phyloP scores from a whole-genome alignment of 1,140 invertebrate genomes.

The Camponotus vicinus region DNA sequence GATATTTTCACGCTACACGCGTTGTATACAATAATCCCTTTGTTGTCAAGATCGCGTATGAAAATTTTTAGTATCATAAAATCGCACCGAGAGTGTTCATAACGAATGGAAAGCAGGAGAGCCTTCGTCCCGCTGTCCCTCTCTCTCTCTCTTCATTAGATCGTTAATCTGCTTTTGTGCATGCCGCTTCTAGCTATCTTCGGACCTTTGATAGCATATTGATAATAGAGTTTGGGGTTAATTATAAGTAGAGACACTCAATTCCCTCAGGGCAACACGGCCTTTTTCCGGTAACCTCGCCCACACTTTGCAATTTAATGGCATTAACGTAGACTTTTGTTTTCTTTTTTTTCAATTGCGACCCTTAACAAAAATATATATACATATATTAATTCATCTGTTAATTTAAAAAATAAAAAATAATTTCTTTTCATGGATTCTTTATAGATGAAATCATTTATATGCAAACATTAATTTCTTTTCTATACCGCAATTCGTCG shows the following conservation, averaged over 20 bases:
- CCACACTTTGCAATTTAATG: slow-evolving; percentile 13
- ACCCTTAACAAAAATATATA: not conserved
- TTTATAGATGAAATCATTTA: not conserved
- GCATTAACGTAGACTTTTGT: not conserved
- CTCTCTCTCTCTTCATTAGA: not conserved
- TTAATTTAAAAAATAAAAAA: slow-evolving; percentile 15
- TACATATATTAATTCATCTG: not conserved
- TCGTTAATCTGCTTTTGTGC: slow-evolving; percentile 39
- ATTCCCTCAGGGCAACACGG: not conserved
- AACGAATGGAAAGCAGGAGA: not conserved
- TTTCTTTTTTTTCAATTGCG: not conserved
- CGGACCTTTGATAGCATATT: slow-evolving; percentile 22
- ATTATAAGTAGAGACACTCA: slow-evolving; percentile 21
- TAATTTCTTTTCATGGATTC: not conserved
- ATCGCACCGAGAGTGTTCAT: not conserved
- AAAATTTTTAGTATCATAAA: slow-evolving; percentile 19
- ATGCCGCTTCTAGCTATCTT: not conserved
- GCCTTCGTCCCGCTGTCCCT: not conserved
- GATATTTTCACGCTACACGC: not conserved
- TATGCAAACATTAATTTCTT: not conserved
- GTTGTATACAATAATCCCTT: not conserved
- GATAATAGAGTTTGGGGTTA: slow-evolving; percentile 35
- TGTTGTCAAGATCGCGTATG: not conserved
- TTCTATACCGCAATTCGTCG: not conserved
- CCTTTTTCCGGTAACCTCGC: slow-evolving; percentile 3